Percentiles rank a stretch among this genome's conserved stretches.
These are phyloP conservation scores for Pan paniscus DNA, from an alignment of 2,113 vertebrate species.

Conservation along the genomic window DNA sequence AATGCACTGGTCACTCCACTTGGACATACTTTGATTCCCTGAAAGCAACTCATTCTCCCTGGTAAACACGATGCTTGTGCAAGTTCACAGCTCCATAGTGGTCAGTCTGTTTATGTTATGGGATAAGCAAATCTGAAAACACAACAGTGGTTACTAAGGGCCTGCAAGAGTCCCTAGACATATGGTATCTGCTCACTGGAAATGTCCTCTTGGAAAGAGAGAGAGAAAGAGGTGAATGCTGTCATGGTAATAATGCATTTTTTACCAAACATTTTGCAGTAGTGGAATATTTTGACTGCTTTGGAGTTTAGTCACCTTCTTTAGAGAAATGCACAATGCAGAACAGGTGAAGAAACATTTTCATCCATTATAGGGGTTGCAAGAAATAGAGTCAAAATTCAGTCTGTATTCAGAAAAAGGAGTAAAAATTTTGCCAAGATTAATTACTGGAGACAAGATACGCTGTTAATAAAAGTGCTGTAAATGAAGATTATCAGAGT, in stretches of 20 bases:
- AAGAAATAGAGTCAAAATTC: constrained; percentile 49
- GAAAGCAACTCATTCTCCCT: background rate
- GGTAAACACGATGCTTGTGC: background rate
- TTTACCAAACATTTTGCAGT: background rate
- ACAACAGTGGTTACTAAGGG: background rate
- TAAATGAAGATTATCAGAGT: constrained; percentile 43
- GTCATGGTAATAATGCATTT: background rate
- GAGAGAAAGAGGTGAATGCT: background rate
- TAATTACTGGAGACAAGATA: constrained; percentile 70
- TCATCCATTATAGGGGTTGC: background rate
- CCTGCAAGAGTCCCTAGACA: background rate
- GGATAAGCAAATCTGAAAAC: background rate
- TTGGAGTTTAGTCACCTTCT: constrained; percentile 40
- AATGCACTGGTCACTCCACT: accelerated
- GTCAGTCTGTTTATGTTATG: background rate
- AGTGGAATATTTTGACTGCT: background rate
- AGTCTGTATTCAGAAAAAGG: background rate
- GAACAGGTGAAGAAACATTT: constrained; percentile 48
- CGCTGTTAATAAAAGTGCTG: constrained; percentile 52
- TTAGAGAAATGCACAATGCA: constrained; percentile 24
- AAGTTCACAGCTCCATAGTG: accelerated
- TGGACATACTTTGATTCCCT: background rate
- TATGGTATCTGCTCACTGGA: accelerated
- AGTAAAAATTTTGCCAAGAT: constrained; percentile 41
- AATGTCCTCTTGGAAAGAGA: background rate